Evolutionary conservation across 2,113 vertebrate species (phyloP), one percentile per base, ranked within the genome.

Genomic region (Nibea coibor): DNA sequence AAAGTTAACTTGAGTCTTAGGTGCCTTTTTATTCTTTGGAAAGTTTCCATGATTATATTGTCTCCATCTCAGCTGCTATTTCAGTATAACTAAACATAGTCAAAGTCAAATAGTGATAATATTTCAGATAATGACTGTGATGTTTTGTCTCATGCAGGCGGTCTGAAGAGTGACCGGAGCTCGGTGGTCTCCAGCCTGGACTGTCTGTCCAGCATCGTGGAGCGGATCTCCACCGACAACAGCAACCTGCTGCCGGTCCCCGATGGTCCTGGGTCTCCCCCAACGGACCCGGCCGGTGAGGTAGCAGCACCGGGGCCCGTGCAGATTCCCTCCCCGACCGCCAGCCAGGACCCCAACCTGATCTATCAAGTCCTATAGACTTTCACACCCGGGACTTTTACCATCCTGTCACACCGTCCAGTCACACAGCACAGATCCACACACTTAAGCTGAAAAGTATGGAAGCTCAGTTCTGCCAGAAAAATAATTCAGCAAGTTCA

Each of bases 121-220:
- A 15, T 28, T 57, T 57, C 1, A 16, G 2, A 6, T 3, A 9
- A 22, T 22, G 14, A 63, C 19, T 67, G 39, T 31, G 16, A 11
- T 53, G 24, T 26, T 0, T 17, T 4, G 5, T 43, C 0, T 68
- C 22, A 0, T 11, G 4, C 87, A 92, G 90, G 82, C 89, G 96
- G 96, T 79, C 75, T 94, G 24, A 90, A 90, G 82, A 94, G 93
- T 62, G 94, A 94, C 35, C 97, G 98, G 74, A 96, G 87, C 81
- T 93, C 96, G 0, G 96, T 97, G 15, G 96, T 99, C 61, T 99
- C 98, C 82, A 99, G 98, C 81, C 94, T 99, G 3, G 97, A 99
- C 61, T 99, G 97, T 73, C 95, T 99, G 82, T 99, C 98, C 77
- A 99, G 97, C 94, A 99, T 99, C 57, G 98, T 99, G 80, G 97